Conservation (phyloP, 2,797 vertebrate species). For the Coregonus ussuriensis region DNA sequence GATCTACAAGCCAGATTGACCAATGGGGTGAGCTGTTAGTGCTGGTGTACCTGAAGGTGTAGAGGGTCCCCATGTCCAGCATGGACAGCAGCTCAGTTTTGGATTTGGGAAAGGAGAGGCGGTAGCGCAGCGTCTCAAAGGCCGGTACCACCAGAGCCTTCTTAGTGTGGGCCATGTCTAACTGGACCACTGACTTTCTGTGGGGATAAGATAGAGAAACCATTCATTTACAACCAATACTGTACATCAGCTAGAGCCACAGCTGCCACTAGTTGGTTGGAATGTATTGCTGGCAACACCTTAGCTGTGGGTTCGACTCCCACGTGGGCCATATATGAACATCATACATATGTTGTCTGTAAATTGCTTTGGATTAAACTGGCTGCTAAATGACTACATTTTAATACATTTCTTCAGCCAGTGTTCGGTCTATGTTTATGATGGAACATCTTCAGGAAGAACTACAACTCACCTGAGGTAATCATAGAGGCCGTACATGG, state of each 20-base stretch:
- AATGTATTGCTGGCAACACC: too few species aligned
- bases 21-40: neutral
- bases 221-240: neutral
- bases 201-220: neutral
- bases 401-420: neutral
- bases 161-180: constrained; percentile 83
- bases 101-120: constrained; percentile 91
- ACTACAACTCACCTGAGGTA: constrained; percentile 84
- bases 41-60: constrained; percentile 89
- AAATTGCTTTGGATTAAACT: neutral
- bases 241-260: too few species aligned
- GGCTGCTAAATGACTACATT: neutral
- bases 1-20: too few species aligned
- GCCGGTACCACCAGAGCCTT: constrained; percentile 92
- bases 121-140: constrained; percentile 92
- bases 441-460: neutral
- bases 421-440: neutral
- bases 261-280: too few species aligned
- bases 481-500: constrained; percentile 93
- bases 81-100: constrained; percentile 94
- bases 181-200: constrained; percentile 86
- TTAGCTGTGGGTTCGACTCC: too few species aligned
- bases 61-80: constrained; percentile 92
- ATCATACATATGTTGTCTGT: neutral
- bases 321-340: too few species aligned